Evolutionary conservation across 2,888 invertebrate genomes (phyloP), one percentile per base, ranked within the genome.

Genomic region (Chloromyia formosa): DNA sequence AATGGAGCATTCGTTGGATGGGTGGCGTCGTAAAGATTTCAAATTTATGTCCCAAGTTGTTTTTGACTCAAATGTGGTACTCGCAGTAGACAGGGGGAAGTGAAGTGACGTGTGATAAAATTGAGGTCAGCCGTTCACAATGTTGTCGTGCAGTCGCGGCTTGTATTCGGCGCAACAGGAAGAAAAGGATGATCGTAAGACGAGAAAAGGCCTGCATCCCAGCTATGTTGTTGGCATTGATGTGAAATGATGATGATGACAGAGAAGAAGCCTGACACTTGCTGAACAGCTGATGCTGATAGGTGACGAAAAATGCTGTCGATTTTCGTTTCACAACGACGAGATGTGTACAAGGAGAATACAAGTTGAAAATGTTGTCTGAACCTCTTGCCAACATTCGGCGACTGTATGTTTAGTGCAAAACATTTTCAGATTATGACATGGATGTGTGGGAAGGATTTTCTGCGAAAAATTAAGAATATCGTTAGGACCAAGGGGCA

Each of bases 391-490:
- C n/a, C 62, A 14, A 62, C 62, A 62, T 40, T 35, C 22, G 56
- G 10, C 42, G 40, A 16, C 35, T 12, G 40, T 62, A 35, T 16
- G 18, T 35, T 35, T 35, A 49, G 18, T 64, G 40, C 10, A 42
- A 35, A 7, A 42, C n/a, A 16, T 35, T 54, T 35, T 54, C 18
- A 56, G 10, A 20, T 27, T 69, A 27, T 27, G 69, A 27, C 18
- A 58, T 23, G 56, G 56, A 58, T 58, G 66, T 35, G 27, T 12
- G 35, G 54, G 18, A 20, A 58, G 71, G 71, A 71, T 9, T 20
- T 35, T 58, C 71, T 71, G 71, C 40, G 71, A 71, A 71, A 64
- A 71, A 71, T 71, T 71, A 71, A 71, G 71, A 71, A 71, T 18
- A 71, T 58, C 56, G 20, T 71, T 71, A 71, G 58, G 71, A 58